A percentile compares a stretch with the other conserved stretches of the same genome.
Evolutionary conservation across 2,888 invertebrate genomes (phyloP).

Genomic region (Cosmorhoe ocellata): DNA sequence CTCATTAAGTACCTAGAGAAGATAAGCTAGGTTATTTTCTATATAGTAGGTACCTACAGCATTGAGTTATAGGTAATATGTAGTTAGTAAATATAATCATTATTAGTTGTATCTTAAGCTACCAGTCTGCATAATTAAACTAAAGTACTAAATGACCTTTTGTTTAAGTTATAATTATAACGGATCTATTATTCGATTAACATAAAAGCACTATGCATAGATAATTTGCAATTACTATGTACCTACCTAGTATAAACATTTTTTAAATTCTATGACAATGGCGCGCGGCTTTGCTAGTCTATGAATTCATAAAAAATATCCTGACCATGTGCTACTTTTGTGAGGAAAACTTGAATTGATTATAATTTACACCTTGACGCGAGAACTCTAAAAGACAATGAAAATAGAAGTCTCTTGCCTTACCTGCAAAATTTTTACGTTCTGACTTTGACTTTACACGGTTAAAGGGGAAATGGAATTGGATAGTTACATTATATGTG

Average conservation of each 20-base stretch:
- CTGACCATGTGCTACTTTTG: constrained; percentile 29
- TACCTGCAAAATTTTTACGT: background rate
- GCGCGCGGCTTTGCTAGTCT: no score
- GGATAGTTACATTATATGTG: no score
- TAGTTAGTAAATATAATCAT: no score
- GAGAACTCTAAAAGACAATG: constrained; percentile 23
- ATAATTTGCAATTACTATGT: background rate
- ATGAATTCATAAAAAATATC: constrained; percentile 12
- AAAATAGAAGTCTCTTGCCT: constrained; percentile 4
- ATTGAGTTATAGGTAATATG: background rate
- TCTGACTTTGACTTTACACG: constrained; percentile 10
- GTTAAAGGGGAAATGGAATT: background rate
- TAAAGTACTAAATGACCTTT: constrained; percentile 10
- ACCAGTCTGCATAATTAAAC: constrained; percentile 2
- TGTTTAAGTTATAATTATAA: background rate
- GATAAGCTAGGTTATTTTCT: no score
- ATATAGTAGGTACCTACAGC: background rate
- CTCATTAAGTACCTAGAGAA: no score
- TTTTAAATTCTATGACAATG: no score
- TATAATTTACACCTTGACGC: constrained; percentile 9
- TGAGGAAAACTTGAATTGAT: constrained; percentile 23
- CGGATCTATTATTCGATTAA: constrained; percentile 3
- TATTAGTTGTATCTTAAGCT: constrained; percentile 1
- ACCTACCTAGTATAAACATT: no score
- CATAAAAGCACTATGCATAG: background rate